These are phyloP conservation scores for Albula glossodonta DNA, from an alignment of 2,113 vertebrate genomes.

Conservation along the genomic window DNA sequence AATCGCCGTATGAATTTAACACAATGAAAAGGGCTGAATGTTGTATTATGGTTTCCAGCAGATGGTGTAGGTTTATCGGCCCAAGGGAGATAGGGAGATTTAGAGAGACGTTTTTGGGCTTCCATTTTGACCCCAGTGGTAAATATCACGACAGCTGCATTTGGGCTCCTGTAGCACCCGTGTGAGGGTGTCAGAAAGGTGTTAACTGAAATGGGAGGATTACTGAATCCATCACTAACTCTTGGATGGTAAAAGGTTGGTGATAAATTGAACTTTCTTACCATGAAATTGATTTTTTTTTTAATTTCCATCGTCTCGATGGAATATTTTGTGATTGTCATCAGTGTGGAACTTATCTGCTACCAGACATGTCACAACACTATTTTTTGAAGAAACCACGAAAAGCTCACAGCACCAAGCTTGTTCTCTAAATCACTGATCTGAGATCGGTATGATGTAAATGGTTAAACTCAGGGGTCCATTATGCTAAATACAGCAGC, in stretches of 20 bases:
- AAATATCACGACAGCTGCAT: not conserved
- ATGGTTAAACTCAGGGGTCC: not conserved
- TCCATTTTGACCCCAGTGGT: not conserved
- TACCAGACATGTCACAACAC: not conserved
- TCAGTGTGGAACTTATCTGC: slow-evolving; percentile 3
- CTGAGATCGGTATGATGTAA: not conserved
- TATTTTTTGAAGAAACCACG: not conserved
- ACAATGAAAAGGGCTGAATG: not conserved
- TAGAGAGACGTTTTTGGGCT: not conserved
- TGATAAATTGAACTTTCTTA: slow-evolving; percentile 4
- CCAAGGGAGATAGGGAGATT: not conserved
- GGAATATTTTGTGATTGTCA: not conserved
- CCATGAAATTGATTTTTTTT: slow-evolving; percentile 9
- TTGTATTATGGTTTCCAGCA: not conserved
- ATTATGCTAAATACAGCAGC: not conserved
- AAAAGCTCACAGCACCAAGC: not conserved
- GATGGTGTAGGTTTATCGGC: not conserved
- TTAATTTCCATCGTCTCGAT: not conserved
- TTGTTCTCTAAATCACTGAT: not conserved
- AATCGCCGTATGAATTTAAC: not conserved
- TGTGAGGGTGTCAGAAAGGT: not conserved
- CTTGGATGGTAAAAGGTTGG: slow-evolving; percentile 4
- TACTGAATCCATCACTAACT: not conserved
- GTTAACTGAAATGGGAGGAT: not conserved
- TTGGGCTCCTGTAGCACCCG: too few relatives aligned